Evolutionary conservation across 1,140 invertebrate species (phyloP).

Genomic region (Lordiphosa mommai): DNA sequence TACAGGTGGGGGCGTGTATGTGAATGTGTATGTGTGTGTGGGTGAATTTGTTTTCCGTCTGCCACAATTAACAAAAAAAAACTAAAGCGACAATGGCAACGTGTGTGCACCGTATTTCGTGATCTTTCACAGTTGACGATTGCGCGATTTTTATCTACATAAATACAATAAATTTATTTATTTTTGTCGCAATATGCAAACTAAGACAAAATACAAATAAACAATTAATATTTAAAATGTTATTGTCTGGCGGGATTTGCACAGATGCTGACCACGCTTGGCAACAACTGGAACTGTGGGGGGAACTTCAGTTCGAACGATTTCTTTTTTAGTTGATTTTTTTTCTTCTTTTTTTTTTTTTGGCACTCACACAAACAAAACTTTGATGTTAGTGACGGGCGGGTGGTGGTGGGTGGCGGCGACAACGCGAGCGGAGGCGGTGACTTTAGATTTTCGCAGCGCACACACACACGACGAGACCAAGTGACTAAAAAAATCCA

Average conservation of each 20-base stretch:
- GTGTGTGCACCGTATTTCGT: slow-evolving; percentile 54
- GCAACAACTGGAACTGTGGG: slow-evolving; percentile 36
- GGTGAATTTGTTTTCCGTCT: slow-evolving; percentile 57
- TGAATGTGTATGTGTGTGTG: slow-evolving; percentile 4
- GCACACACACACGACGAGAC: slow-evolving; percentile 45
- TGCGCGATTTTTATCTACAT: slow-evolving; percentile 44
- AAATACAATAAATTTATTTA: slow-evolving; percentile 44
- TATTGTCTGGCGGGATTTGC: slow-evolving; percentile 14
- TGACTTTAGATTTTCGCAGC: slow-evolving; percentile 52
- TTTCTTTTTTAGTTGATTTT: slow-evolving; percentile 15
- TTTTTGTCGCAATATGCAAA: slow-evolving; percentile 20
- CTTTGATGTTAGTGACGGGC: not conserved
- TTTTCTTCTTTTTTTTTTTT: slow-evolving; percentile 17
- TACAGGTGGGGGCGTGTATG: slow-evolving; percentile 9
- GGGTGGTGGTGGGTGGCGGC: slow-evolving; percentile 24
- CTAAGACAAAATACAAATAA: slow-evolving; percentile 34
- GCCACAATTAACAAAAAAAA: slow-evolving; percentile 36
- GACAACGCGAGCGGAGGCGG: slow-evolving; percentile 50
- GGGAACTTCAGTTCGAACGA: slow-evolving; percentile 16
- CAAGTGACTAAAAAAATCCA: slow-evolving; percentile 35
- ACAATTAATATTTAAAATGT: slow-evolving; percentile 18
- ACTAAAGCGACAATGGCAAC: not conserved
- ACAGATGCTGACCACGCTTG: slow-evolving; percentile 24
- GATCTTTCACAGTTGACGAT: slow-evolving; percentile 63
- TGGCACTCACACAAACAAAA: slow-evolving; percentile 44